phyloP scores from a whole-genome alignment of 2,113 vertebrate genomes.

The Neolamprologus sp. region DNA sequence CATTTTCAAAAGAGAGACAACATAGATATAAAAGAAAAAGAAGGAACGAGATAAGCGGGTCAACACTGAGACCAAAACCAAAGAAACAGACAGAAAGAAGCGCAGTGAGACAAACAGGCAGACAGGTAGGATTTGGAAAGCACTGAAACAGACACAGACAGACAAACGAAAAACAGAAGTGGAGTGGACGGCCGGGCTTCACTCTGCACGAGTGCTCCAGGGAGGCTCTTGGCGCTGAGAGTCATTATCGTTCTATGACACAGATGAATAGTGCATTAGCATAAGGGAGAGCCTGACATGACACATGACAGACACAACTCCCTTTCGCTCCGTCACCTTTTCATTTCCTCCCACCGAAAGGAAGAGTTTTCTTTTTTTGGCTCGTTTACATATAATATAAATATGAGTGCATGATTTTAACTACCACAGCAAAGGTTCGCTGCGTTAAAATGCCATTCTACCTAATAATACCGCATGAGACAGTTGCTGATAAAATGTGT shows the following conservation, averaged over 20 bases:
- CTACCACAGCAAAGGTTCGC: neutral
- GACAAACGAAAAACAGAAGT: neutral
- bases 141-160: neutral
- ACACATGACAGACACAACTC: slow-evolving; percentile 23
- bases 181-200: slow-evolving; percentile 23
- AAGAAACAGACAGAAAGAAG: neutral
- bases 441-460: slow-evolving; percentile 14
- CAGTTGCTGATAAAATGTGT: neutral
- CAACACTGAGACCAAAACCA: neutral
- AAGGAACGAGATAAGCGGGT: neutral
- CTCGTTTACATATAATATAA: neutral
- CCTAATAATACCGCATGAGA: neutral
- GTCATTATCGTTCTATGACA: slow-evolving; percentile 51
- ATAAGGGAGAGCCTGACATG: slow-evolving; percentile 40
- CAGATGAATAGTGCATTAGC: slow-evolving; percentile 57
- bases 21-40: neutral
- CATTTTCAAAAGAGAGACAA: neutral
- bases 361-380: neutral
- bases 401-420: slow-evolving; percentile 4
- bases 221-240: slow-evolving; percentile 31
- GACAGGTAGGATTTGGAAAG: neutral
- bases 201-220: slow-evolving; percentile 17
- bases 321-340: slow-evolving; percentile 11
- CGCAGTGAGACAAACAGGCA: neutral
- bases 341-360: neutral